Base-by-base conservation (phyloP, 2,797 vertebrate species). In the Eutrigla gurnardus region DNA sequence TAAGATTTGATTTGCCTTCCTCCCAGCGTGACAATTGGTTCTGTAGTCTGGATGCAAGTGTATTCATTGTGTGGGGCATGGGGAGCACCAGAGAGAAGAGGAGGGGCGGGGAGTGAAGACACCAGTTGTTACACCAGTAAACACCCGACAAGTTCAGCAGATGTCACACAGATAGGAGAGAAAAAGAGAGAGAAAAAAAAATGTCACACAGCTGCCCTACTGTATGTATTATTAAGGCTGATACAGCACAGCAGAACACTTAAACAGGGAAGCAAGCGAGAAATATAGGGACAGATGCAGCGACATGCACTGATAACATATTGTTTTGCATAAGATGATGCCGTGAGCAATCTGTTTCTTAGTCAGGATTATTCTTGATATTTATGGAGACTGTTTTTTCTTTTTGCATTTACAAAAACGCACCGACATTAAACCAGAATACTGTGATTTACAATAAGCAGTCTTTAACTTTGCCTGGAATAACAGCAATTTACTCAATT, bases 1-100 rank as follows among this genome's bases (percentile, higher is more conserved):
- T 93, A 92, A 91, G 93, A 95, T 95, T 95, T 93, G 93, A 95
- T 95, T 94, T 94, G 93, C 93, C 91, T 93, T 93, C 87, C 91
- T 92, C 88, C 80, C 91, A 91, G 93, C 89, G 89, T 93, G 93
- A 91, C 92, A 93, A 93, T 93, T 92, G 92, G 88, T 93, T 94
- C 91, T 86, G 78, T 89, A 91, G 91, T 92, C 84, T 81, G 87
- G 88, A 93, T 92, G 90, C 90, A 90, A 94, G 91, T 91, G 90
- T 90, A 90, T 93, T 94, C 92, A 90, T 93, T 88, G 92, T 89
- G 89, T 68, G 60, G 77, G 86, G 89, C 80, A 84, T 52, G 53
- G 84, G 82, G 74, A 83, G 87, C 79, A 75, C 68, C 80, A 55
- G 71, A 50, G 78, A 76, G 81, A 72, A 73, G 81, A 72, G 77